Evolutionary conservation across 2,113 vertebrate species (phyloP), one percentile per base, ranked within the genome.

Genomic region (Colius striatus): DNA sequence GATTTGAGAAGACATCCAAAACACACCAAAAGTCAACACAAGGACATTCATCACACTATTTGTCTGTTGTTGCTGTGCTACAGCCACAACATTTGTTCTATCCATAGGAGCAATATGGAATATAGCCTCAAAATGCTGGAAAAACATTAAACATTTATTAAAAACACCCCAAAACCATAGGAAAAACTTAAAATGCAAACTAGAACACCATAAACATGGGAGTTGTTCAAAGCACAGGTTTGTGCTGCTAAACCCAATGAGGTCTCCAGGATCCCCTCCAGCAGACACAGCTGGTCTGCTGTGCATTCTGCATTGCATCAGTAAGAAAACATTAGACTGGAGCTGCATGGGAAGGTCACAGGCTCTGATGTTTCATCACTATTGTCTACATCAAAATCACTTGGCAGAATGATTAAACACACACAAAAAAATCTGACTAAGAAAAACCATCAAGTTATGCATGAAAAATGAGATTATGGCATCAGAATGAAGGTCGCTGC

Each of bases 391-490:
- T 51, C 54, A 89, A 81, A 92, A 95, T 91, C 89, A 79, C 50
- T 92, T 93, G 77, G 88, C 86, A 95, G 92, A 95, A 95, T 93
- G 96, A 93, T 86, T 93, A 92, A 96, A 88, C 57, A 92, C 90
- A 91, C 60, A 92, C 85, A 67, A 79, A 61, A 84, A 84, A 53
- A 75, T 50, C 57, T 47, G 73, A 92, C 58, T 90, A 87, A 87
- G 84, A 95, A 94, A 92, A 96, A 51, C 7, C 63, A 82, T 74
- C 83, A 94, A 94, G 93, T 90, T 96, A 96, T 68, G 95, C 95
- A 96, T 97, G 95, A 94, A 95, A 96, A 96, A 97, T 96, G 88
- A 92, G 95, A 96, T 96, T 96, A 96, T 41, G 43, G 90, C 79
- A 92, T 84, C 88, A 62, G 92, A 94, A 86, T 2, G 73, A 96